Conservation (phyloP, 2,888 invertebrate species). For the Smittia sp. region DNA sequence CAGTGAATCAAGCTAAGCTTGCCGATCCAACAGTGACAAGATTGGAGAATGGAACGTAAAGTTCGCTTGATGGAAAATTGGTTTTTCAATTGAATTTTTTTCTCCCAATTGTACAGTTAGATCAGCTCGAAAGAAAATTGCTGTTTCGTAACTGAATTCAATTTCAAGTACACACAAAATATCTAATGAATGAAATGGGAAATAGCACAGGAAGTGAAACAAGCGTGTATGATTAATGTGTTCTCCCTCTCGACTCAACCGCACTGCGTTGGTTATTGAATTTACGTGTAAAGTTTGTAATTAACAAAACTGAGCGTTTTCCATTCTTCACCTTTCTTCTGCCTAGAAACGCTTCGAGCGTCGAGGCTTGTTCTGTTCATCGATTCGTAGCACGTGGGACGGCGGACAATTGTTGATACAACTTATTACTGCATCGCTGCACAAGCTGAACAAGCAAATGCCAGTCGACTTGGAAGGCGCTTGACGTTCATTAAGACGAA, state of each 20-base stretch:
- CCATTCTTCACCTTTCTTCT: not conserved
- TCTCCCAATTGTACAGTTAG: not conserved
- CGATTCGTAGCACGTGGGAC: slow-evolving; percentile 10
- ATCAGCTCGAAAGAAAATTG: not conserved
- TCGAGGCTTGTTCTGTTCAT: not conserved
- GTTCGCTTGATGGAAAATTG: too few relatives aligned
- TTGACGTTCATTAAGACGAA: not conserved
- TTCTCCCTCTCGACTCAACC: not conserved
- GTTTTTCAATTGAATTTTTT: too few relatives aligned
- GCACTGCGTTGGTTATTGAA: not conserved
- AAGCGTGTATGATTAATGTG: not conserved
- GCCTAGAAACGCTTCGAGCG: not conserved
- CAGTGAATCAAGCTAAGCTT: too few relatives aligned
- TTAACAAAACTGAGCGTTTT: not conserved
- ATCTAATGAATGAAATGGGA: not conserved
- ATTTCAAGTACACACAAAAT: not conserved
- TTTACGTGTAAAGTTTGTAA: not conserved
- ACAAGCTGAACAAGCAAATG: not conserved
- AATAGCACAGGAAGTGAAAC: slow-evolving; percentile 8
- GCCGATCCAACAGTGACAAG: too few relatives aligned
- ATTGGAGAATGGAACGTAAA: too few relatives aligned
- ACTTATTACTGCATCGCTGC: slow-evolving; percentile 1
- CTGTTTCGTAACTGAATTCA: not conserved
- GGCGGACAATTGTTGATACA: not conserved
- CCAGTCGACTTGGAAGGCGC: not conserved